Conservation (phyloP, 35 echinoderm and acorn worm species). For the Hemicentrotus pulcherrimus region DNA sequence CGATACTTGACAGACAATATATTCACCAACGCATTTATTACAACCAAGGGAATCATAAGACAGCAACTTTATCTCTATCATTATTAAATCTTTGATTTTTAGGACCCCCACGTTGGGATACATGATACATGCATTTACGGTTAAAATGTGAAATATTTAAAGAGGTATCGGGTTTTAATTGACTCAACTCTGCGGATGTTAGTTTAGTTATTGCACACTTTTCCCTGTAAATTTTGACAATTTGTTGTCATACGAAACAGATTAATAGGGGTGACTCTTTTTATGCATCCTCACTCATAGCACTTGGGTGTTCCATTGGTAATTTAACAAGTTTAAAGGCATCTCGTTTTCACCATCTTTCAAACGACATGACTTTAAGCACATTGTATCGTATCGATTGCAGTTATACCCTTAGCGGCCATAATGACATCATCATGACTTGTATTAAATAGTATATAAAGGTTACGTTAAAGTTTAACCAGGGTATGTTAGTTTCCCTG, state of each 20-base stretch:
- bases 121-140: neutral
- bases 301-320: too few species aligned
- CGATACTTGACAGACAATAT: neutral
- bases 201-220: neutral
- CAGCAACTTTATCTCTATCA: neutral
- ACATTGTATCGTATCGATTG: too few species aligned
- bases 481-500: too few species aligned
- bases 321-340: too few species aligned
- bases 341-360: too few species aligned
- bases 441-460: too few species aligned
- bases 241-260: neutral
- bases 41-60: neutral
- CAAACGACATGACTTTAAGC: too few species aligned
- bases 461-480: too few species aligned
- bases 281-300: too few species aligned
- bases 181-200: neutral
- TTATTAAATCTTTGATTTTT: neutral
- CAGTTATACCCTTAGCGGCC: too few species aligned
- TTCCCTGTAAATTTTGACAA: neutral
- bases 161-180: neutral
- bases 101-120: neutral
- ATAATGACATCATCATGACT: too few species aligned
- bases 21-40: neutral
- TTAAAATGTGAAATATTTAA: neutral
- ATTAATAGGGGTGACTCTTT: too few species aligned